Percentiles rank a stretch among this genome's conserved stretches.
phyloP scores from a whole-genome alignment of 1,140 invertebrate species.

The Zaprionus camerounensis region DNA sequence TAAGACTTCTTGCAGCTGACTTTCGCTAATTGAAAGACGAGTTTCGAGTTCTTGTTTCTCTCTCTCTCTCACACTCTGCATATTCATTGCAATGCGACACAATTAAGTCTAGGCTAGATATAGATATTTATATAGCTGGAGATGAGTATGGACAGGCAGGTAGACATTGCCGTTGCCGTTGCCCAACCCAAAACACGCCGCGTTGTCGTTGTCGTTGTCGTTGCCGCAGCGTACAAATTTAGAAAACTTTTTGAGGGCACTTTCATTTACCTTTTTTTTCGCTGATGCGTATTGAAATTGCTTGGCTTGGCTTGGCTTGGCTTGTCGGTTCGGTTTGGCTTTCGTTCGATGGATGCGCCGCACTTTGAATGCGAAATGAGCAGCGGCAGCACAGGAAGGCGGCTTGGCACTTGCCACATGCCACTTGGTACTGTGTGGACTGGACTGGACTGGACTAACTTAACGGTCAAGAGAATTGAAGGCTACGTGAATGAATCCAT shows the following conservation, averaged over 20 bases:
- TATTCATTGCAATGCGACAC: conserved; percentile 74
- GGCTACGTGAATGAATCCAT: conserved; percentile 78
- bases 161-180: conserved; percentile 1
- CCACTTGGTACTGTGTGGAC: conserved; percentile 11
- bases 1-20: conserved; percentile 50
- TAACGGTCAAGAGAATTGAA: conserved; percentile 74
- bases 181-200: conserved; percentile 48
- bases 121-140: conserved; percentile 27
- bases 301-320: conserved; percentile 45
- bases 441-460: conserved; percentile 27
- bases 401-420: conserved; percentile 27
- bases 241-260: conserved; percentile 82
- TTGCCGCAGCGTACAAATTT: conserved; percentile 68
- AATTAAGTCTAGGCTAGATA: conserved; percentile 61
- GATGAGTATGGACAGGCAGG: conserved; percentile 33
- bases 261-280: conserved; percentile 81
- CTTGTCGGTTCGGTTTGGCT: conserved; percentile 61
- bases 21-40: conserved; percentile 78
- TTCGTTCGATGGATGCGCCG: conserved; percentile 79
- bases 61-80: conserved; percentile 29
- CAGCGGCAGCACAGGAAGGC: conserved; percentile 42
- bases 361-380: conserved; percentile 79
- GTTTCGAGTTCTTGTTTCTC: conserved; percentile 47
- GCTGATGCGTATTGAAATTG: conserved; percentile 78
- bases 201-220: conserved; percentile 9